A percentile compares a stretch with the other conserved stretches of the same genome.
These are phyloP conservation scores for Calidris pygmaea DNA, from an alignment of 2,113 vertebrate genomes.

Conservation along the genomic window DNA sequence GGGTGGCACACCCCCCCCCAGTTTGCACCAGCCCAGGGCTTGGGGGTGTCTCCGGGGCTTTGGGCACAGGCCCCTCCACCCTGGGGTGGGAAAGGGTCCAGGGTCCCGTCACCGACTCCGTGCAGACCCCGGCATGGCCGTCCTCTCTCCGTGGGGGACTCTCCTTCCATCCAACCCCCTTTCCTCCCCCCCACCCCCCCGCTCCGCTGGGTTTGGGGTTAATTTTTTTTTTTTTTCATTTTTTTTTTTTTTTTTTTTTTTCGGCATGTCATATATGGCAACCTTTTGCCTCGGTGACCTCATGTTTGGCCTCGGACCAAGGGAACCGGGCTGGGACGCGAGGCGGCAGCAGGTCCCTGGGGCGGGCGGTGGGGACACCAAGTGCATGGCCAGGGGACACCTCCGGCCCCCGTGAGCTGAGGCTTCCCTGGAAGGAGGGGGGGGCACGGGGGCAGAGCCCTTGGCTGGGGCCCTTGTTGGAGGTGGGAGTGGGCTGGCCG, in stretches of 20 bases:
- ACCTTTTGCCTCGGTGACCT: slow-evolving; percentile 52
- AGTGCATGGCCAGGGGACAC: neutral
- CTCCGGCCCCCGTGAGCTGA: neutral
- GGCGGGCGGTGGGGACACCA: accelerated
- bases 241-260: too few species aligned
- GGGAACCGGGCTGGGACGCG: neutral
- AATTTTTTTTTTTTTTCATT: too few species aligned
- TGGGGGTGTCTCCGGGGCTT: neutral
- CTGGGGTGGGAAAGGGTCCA: accelerated
- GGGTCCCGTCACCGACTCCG: accelerated
- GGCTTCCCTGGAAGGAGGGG: neutral
- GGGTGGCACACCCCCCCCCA: accelerated
- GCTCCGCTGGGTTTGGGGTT: neutral
- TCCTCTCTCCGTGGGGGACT: accelerated
- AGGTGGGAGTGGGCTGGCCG: accelerated
- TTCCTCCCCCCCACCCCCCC: accelerated
- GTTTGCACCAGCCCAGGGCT: neutral
- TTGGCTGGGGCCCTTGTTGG: accelerated
- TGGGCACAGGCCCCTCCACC: neutral
- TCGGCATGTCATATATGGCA: slow-evolving; percentile 60
- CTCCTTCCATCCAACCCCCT: neutral
- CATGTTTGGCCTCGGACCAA: slow-evolving; percentile 2
- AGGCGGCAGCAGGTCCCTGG: neutral
- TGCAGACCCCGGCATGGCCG: accelerated
- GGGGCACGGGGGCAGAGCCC: neutral